Evolutionary conservation across 1,140 invertebrate species (phyloP).

Genomic region (Leptinotarsa lineolata): DNA sequence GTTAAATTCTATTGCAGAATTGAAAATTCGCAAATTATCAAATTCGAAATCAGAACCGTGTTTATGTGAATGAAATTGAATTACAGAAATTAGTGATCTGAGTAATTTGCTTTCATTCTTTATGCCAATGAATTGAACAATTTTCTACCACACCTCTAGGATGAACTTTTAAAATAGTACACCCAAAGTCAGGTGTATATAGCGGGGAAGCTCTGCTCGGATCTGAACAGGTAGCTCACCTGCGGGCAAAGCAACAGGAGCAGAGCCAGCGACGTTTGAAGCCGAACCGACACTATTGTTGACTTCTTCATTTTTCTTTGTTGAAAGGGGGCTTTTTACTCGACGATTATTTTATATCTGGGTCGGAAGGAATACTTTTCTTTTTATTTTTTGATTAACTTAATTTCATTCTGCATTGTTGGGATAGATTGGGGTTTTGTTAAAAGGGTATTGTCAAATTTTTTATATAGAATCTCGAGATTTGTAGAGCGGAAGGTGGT

Average conservation of each 20-base stretch:
- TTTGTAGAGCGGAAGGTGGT: background rate
- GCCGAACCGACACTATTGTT: constrained; percentile 10
- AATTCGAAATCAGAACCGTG: no score
- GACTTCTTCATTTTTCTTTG: constrained; percentile 24
- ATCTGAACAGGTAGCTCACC: constrained; percentile 26
- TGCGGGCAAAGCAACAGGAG: constrained; percentile 16
- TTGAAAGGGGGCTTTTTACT: constrained; percentile 4
- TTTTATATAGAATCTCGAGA: background rate
- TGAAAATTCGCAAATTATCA: no score
- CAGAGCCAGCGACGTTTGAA: constrained; percentile 14
- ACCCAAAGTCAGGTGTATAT: constrained; percentile 17
- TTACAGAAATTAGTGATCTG: no score
- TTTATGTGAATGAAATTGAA: no score
- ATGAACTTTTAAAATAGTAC: background rate
- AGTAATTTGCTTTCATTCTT: no score
- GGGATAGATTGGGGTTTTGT: background rate
- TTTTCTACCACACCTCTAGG: constrained; percentile 11
- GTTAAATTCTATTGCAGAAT: no score
- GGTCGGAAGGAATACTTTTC: constrained; percentile 10
- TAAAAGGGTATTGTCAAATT: constrained; percentile 9
- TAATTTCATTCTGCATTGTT: constrained; percentile 20
- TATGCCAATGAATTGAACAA: no score
- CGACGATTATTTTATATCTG: constrained; percentile 14
- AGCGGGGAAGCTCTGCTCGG: background rate
- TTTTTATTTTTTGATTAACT: constrained; percentile 8